These are phyloP conservation scores for Acronicta leporina DNA, from an alignment of 2,888 invertebrate genomes.

Conservation along the genomic window DNA sequence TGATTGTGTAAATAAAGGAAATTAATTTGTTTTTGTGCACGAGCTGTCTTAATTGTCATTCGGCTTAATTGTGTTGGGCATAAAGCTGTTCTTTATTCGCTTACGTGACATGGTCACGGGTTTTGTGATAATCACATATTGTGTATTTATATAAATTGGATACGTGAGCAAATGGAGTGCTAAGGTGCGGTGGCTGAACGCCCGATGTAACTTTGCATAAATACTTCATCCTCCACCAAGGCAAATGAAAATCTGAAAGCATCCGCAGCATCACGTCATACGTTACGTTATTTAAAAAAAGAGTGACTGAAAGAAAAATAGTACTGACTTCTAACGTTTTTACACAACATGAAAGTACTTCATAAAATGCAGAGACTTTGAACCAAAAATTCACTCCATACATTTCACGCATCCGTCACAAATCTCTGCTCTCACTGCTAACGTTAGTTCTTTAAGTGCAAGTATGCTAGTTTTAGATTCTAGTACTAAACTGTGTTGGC, in stretches of 20 bases:
- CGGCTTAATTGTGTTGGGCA: constrained; percentile 38
- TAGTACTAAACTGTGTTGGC: constrained; percentile 31
- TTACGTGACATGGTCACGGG: constrained; percentile 7
- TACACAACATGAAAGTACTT: too few species aligned
- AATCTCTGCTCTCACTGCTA: constrained; percentile 7
- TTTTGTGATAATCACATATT: background rate
- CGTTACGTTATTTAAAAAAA: background rate
- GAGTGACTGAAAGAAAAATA: too few species aligned
- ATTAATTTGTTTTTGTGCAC: constrained; percentile 57
- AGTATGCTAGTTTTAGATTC: constrained; percentile 11
- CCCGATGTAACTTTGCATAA: background rate
- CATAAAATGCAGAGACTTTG: background rate
- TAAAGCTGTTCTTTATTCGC: constrained; percentile 12
- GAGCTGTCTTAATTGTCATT: constrained; percentile 43
- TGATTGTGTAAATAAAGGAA: constrained; percentile 58
- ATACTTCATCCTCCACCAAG: background rate
- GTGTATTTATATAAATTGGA: background rate
- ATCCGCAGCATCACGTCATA: background rate
- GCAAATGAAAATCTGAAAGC: background rate
- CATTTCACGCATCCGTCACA: constrained; percentile 15
- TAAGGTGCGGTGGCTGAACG: background rate
- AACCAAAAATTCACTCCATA: background rate
- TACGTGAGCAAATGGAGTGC: background rate
- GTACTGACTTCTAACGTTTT: background rate
- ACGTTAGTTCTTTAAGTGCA: constrained; percentile 11